Evolutionary conservation across 2,113 vertebrate genomes (phyloP).

Genomic region (Halcyon malimbica): DNA sequence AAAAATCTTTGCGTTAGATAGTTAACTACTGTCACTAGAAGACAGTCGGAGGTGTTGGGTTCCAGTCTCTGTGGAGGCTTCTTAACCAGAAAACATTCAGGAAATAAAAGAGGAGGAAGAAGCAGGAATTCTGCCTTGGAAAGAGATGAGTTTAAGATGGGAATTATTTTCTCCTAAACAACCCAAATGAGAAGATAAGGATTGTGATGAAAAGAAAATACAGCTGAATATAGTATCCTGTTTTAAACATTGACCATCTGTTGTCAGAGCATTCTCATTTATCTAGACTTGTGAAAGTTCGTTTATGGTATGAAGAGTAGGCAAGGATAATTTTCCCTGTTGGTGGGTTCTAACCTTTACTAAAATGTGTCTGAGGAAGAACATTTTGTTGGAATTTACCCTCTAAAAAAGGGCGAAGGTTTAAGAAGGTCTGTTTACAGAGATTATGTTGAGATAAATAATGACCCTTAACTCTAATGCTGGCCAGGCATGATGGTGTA

Average conservation of each 20-base stretch:
- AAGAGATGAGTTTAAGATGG: neutral
- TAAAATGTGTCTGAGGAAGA: neutral
- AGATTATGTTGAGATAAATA: neutral
- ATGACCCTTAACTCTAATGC: neutral
- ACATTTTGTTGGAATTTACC: neutral
- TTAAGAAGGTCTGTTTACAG: neutral
- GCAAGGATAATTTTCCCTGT: neutral
- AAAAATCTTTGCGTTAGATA: neutral
- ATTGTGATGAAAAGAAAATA: neutral
- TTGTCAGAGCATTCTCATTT: neutral
- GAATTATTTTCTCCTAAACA: neutral
- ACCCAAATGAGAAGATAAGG: neutral
- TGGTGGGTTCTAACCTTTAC: neutral
- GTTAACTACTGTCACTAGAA: neutral
- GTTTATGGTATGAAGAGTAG: neutral
- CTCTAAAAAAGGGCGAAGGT: neutral
- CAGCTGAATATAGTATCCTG: neutral
- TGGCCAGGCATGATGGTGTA: neutral
- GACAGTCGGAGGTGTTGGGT: rapidly evolving
- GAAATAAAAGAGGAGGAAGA: neutral
- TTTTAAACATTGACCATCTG: neutral
- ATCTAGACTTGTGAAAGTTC: neutral
- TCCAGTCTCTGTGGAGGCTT: neutral
- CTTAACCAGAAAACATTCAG: neutral
- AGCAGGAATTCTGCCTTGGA: neutral